Conservation (phyloP, 2,113 vertebrate species). For the Arizona elegans region DNA sequence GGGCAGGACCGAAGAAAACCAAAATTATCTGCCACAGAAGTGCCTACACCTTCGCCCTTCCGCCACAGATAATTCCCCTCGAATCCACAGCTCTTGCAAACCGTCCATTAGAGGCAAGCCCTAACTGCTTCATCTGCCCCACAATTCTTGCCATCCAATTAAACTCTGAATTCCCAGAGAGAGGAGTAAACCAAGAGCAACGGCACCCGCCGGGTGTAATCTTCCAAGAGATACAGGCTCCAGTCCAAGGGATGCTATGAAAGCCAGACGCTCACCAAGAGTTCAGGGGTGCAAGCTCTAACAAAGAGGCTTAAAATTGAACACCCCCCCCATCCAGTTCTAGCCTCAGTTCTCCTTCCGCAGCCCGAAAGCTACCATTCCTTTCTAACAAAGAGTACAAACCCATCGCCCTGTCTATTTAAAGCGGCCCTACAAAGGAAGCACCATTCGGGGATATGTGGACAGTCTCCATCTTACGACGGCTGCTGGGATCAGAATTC, state of each 20-base stretch:
- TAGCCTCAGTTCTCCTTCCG: not conserved
- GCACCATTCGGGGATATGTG: not conserved
- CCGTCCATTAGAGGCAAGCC: conserved; percentile 47
- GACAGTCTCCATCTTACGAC: not conserved
- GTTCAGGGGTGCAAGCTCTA: not conserved
- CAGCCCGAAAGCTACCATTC: not conserved
- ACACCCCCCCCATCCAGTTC: not conserved
- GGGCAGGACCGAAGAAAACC: conserved; percentile 39
- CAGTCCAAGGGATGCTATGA: not conserved
- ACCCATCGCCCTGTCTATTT: too few relatives aligned
- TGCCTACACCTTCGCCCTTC: not conserved
- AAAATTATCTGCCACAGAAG: conserved; percentile 5
- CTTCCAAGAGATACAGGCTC: too few relatives aligned
- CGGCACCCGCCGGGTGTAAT: not conserved
- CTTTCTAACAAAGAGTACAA: too few relatives aligned
- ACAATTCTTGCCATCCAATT: not conserved
- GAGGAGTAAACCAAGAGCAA: not conserved
- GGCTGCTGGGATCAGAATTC: not conserved
- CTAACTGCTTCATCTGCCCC: conserved; percentile 41
- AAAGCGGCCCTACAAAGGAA: not conserved
- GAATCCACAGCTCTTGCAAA: conserved; percentile 43
- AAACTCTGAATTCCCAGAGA: not conserved
- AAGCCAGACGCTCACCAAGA: not conserved
- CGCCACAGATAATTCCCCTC: not conserved
- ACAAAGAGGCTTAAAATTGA: not conserved